A percentile compares a stretch with the other conserved stretches of the same genome.
These are phyloP conservation scores for Spheniscus mendiculus DNA, from an alignment of 2,113 vertebrate genomes.

Conservation along the genomic window DNA sequence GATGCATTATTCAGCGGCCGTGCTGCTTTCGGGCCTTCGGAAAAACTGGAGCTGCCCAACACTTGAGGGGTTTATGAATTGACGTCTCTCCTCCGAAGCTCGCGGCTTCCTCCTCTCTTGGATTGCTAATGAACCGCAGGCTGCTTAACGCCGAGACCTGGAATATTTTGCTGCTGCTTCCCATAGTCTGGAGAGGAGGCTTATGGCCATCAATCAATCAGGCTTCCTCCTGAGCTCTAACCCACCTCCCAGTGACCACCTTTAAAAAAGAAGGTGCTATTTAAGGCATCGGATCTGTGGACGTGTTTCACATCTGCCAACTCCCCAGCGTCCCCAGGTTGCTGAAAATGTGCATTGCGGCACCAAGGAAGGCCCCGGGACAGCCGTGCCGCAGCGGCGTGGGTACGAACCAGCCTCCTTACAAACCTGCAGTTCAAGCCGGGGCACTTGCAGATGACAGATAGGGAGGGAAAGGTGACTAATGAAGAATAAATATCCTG, in stretches of 20 bases:
- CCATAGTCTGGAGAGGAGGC: not conserved
- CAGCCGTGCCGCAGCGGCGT: not conserved
- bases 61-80: not conserved
- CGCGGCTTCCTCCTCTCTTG: not conserved
- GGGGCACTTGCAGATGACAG: not conserved
- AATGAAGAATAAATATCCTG: not conserved
- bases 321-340: not conserved
- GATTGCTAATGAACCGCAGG: not conserved
- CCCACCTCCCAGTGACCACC: not conserved
- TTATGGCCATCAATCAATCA: not conserved
- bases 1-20: not conserved
- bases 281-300: not conserved
- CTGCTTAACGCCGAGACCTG: not conserved
- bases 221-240: not conserved
- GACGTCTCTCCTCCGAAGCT: not conserved
- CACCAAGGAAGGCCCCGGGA: not conserved
- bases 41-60: not conserved
- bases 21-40: not conserved
- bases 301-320: not conserved
- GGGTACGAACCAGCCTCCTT: not conserved
- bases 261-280: not conserved
- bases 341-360: fast-evolving
- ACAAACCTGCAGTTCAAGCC: conserved; percentile 14
- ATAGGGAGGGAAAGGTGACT: conserved; percentile 25
- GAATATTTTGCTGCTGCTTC: not conserved